These are phyloP conservation scores for Macrostomum lignano DNA, from an alignment of 1,140 invertebrate species.

Conservation along the genomic window DNA sequence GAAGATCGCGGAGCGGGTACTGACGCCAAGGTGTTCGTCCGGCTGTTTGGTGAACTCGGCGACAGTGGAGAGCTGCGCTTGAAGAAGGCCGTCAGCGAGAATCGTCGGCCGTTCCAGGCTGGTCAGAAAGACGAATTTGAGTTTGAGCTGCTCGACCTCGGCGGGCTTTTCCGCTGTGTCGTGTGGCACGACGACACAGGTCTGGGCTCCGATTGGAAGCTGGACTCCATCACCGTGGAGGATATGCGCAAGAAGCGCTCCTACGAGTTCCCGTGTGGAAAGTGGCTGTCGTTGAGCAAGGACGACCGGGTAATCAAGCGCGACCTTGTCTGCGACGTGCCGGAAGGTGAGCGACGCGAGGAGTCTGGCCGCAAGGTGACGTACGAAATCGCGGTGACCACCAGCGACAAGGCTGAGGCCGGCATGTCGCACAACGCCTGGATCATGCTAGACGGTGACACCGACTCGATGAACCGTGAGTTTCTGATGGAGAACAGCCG, in stretches of 20 bases:
- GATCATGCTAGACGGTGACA: constrained; percentile 18
- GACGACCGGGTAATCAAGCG: constrained; percentile 22
- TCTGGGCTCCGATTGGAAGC: constrained; percentile 20
- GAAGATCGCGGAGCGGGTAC: constrained; percentile 19
- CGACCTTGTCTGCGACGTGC: constrained; percentile 16
- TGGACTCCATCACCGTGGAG: constrained; percentile 18
- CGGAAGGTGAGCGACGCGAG: constrained; percentile 11
- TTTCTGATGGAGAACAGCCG: constrained; percentile 18
- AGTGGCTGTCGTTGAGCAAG: constrained; percentile 18
- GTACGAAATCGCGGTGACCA: constrained; percentile 22
- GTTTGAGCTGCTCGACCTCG: constrained; percentile 11
- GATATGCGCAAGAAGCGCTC: constrained; percentile 13
- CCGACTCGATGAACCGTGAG: constrained; percentile 13
- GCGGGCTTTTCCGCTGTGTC: constrained; percentile 19
- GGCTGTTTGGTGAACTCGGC: constrained; percentile 23
- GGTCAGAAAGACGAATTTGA: constrained; percentile 11
- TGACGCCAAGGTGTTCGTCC: constrained; percentile 21
- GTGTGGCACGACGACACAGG: constrained; percentile 28
- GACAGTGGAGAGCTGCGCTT: constrained; percentile 22
- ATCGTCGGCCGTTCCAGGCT: constrained; percentile 20
- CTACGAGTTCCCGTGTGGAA: constrained; percentile 20
- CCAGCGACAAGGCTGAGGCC: constrained; percentile 19
- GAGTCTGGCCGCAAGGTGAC: constrained; percentile 10
- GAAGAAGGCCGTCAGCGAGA: constrained; percentile 16
- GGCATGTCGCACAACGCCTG: constrained; percentile 23